These are phyloP conservation scores for Empidonax alnorum DNA, from an alignment of 2,113 vertebrate species.

Conservation along the genomic window DNA sequence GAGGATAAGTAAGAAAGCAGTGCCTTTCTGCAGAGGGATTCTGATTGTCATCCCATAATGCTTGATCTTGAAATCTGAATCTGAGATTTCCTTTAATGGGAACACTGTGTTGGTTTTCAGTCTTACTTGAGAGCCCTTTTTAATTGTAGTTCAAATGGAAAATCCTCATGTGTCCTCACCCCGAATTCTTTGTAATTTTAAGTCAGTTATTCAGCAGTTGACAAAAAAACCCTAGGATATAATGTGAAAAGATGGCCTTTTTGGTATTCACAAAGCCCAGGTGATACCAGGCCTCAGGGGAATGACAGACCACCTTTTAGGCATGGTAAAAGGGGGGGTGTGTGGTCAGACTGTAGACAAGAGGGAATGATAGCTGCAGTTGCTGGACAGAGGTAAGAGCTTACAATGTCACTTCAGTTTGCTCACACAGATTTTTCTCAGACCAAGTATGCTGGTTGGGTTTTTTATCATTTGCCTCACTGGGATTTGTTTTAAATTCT, in stretches of 20 bases:
- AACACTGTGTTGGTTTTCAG: neutral
- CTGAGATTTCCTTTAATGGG: neutral
- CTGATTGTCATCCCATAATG: neutral
- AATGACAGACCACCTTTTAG: neutral
- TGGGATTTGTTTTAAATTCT: conserved; percentile 36
- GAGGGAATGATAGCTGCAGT: neutral
- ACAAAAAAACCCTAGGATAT: neutral
- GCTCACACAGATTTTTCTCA: neutral
- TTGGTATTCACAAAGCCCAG: neutral
- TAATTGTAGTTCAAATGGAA: neutral
- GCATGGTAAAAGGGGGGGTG: neutral
- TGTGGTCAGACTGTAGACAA: neutral
- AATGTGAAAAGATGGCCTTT: neutral
- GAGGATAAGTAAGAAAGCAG: neutral
- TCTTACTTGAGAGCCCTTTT: neutral
- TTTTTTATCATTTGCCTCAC: neutral
- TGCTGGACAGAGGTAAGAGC: neutral
- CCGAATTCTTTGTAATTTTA: neutral
- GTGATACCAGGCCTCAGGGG: neutral
- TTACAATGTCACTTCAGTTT: neutral
- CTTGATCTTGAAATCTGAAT: neutral
- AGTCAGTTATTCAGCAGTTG: neutral
- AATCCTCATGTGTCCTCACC: neutral
- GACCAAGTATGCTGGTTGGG: neutral
- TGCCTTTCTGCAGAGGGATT: neutral